A percentile compares a stretch with the other conserved stretches of the same genome.
These are phyloP conservation scores for Hepsetus odoe DNA, from an alignment of 2,113 vertebrate genomes.

Conservation along the genomic window DNA sequence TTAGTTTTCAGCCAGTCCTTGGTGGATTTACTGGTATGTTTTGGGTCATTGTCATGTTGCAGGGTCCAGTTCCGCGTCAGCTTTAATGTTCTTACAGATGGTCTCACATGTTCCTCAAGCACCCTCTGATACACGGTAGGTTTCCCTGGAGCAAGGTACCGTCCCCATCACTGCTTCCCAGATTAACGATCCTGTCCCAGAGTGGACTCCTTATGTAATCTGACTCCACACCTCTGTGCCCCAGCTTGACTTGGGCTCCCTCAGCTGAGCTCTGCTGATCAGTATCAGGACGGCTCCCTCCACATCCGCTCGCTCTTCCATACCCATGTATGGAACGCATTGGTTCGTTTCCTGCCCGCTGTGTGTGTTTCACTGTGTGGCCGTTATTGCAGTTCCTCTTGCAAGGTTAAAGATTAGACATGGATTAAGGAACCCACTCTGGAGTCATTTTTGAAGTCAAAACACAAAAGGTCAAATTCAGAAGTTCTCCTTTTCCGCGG, in stretches of 20 bases:
- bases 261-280: constrained; percentile 11
- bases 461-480: neutral
- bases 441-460: too few relatives aligned
- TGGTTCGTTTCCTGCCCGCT: neutral
- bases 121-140: too few relatives aligned
- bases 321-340: constrained; percentile 1
- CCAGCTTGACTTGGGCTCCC: neutral
- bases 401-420: neutral
- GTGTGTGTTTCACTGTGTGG: neutral
- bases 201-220: neutral
- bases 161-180: too few relatives aligned
- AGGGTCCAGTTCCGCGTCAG: too few relatives aligned
- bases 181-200: too few relatives aligned
- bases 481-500: constrained; percentile 5
- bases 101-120: too few relatives aligned
- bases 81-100: too few relatives aligned
- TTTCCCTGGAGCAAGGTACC: too few relatives aligned
- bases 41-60: too few relatives aligned
- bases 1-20: too few relatives aligned
- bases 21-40: too few relatives aligned
- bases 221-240: neutral
- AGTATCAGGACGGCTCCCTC: neutral
- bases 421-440: constrained; percentile 1
- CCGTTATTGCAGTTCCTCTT: constrained; percentile 2
- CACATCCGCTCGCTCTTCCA: neutral